These are phyloP conservation scores for Pseudomugil tenellus DNA, from an alignment of 2,797 vertebrate species.

Conservation along the genomic window DNA sequence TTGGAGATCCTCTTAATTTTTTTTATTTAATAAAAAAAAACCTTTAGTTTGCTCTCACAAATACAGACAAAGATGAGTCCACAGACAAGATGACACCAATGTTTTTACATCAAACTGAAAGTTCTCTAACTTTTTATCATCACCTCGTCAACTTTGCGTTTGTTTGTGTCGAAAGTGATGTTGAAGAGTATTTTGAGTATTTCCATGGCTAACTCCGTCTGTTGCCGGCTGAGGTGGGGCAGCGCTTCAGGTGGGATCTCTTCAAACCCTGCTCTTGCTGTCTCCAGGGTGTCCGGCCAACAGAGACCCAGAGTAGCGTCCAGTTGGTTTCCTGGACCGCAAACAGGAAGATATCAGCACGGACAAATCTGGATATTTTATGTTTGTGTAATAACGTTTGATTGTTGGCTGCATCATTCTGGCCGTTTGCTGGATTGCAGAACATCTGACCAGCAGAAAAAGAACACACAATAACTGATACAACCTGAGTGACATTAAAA, in stretches of 20 bases:
- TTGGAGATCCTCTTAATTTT: too few species aligned
- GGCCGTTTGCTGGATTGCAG: too few species aligned
- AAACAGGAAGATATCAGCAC: not conserved
- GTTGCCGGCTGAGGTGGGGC: conserved; percentile 82
- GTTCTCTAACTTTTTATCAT: not conserved
- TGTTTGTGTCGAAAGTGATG: conserved; percentile 89
- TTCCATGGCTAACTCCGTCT: conserved; percentile 90
- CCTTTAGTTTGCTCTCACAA: too few species aligned
- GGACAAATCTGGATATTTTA: not conserved
- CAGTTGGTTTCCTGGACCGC: conserved; percentile 82
- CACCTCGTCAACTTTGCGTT: conserved; percentile 88
- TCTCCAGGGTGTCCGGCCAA: conserved; percentile 85
- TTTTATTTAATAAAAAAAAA: too few species aligned
- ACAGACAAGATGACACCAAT: too few species aligned
- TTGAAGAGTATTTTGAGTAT: conserved; percentile 96
- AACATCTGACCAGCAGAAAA: too few species aligned
- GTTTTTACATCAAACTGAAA: too few species aligned
- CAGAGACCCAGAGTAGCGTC: conserved; percentile 83
- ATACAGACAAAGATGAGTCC: too few species aligned
- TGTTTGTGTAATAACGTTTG: not conserved
- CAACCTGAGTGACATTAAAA: too few species aligned
- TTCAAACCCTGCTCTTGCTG: conserved; percentile 69
- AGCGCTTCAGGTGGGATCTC: conserved; percentile 54
- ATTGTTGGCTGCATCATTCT: not conserved
- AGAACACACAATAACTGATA: too few species aligned